A percentile compares a stretch with the other conserved stretches of the same genome.
These are phyloP conservation scores for Pseudorhombus dupliciocellatus DNA, from an alignment of 2,113 vertebrate species.

Conservation along the genomic window DNA sequence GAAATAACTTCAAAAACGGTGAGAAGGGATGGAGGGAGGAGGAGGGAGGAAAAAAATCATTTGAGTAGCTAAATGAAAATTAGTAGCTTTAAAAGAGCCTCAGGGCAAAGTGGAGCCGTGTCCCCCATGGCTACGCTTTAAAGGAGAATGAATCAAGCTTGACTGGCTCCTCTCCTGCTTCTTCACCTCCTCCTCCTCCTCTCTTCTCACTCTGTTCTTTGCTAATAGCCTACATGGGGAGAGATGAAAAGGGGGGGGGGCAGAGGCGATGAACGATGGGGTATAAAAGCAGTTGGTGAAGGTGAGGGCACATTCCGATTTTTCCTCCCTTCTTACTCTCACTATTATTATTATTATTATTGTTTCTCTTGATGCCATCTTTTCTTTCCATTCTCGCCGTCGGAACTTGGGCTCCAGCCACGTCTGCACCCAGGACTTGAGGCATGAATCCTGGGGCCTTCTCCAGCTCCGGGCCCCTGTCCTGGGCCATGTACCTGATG, in stretches of 20 bases:
- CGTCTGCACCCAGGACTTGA: conserved; percentile 25
- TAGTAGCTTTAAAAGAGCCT: conserved; percentile 83
- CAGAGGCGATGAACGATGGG: conserved; percentile 21
- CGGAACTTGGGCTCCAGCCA: conserved; percentile 21
- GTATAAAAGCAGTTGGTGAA: conserved; percentile 63
- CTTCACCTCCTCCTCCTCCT: conserved; percentile 30
- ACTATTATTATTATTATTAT: neutral
- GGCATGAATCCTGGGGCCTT: conserved; percentile 79
- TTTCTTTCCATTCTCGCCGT: conserved; percentile 1
- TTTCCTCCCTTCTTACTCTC: neutral
- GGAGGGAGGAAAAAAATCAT: conserved; percentile 69
- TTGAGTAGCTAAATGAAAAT: conserved; percentile 84
- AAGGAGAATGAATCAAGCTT: conserved; percentile 78
- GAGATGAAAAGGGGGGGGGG: conserved; percentile 11
- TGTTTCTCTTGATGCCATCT: conserved; percentile 3
- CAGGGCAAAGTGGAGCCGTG: conserved; percentile 82
- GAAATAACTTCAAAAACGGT: neutral
- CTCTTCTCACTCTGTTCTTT: conserved; percentile 29
- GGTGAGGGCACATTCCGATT: conserved; percentile 33
- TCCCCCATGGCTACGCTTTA: conserved; percentile 87
- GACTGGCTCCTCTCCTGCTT: conserved; percentile 72
- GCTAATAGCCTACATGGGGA: conserved; percentile 51
- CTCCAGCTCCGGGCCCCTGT: conserved; percentile 70
- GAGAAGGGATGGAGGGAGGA: neutral
- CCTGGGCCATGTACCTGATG: conserved; percentile 85